Base-by-base conservation (phyloP, 2,797 vertebrate genomes). In the Chiroxiphia lanceolata region DNA sequence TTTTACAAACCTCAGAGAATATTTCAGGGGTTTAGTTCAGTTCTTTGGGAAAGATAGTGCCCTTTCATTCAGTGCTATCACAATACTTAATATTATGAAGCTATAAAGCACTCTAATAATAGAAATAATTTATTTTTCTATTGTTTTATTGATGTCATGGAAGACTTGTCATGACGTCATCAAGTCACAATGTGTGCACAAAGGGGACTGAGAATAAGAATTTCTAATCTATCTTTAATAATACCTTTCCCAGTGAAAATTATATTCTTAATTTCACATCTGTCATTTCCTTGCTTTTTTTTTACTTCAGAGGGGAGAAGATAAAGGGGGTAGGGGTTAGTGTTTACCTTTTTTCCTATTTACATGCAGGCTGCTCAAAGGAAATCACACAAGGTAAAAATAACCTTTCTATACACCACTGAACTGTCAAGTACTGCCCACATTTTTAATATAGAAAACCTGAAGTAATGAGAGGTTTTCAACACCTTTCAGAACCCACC, bases 301-400 rank as follows among this genome's bases (percentile, higher is more conserved):
- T 81, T 38, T 47, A 22, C 10, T 25, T 40, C 21, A 40, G 20
- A 29, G 10, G 1, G 5, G 17, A 25, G 11, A 61, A 9, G 10
- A 57, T 16, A 25, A 65, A 63, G 7, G 9, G 13, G 8, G 3
- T 1, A 0, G 0, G 4, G 5, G 1, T 78, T 6, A 4, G 1
- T 25, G 6, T 51, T 38, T 25, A 5, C 10, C 44, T 68, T 34
- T 27, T 27, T 10, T 26, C 47, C 26, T 38, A 7, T 57, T 60
- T 77, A 29, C 6, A 10, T 33, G 9, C 18, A 70, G 27, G 11
- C 31, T 83, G 9, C 38, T 25, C 25, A 61, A 75, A 82, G 31
- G 6, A 82, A 74, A 53, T 53, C 6, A 13, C 25, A 44, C 3
- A 11, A 36, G 47, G 2, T 81, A 81, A 70, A 91, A 82, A 44